Evolutionary conservation across 2,113 vertebrate species (phyloP), one percentile per base, ranked within the genome.

Genomic region (Archilochus colubris): DNA sequence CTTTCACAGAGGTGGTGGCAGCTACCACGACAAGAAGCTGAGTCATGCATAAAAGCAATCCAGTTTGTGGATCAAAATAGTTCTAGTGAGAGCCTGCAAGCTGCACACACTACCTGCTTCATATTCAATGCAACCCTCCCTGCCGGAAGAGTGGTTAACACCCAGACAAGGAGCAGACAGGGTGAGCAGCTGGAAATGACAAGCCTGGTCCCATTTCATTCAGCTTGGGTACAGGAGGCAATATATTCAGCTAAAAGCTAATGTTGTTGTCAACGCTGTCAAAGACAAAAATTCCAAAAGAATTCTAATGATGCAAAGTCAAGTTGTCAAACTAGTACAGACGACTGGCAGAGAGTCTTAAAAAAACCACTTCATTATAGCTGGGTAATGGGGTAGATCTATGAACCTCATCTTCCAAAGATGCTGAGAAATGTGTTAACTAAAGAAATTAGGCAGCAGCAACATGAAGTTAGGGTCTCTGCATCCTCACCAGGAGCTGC

Each of bases 261-360:
- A 58, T 38, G 50, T 28, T 81, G 40, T 53, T 82, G 54, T 72
- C 87, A 87, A 9, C 0, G 0, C 59, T 51, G 66, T 68, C 74
- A 55, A 79, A 82, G 62, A 61, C 22, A 76, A 81, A 48, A 82
- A 91, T 38, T 92, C 66, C 51, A 31, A 69, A 79, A 73, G 3
- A 79, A 91, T 80, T 82, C 25, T 58, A 82, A 80, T 51, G 19
- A 31, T 72, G 72, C 83, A 96, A 94, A 94, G 66, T 96, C 73
- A 70, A 86, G 73, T 93, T 94, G 91, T 85, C 89, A 96, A 95
- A 87, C 97, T 94, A 91, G 80, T 95, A 95, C 95, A 59, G 64
- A 40, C 50, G 53, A 91, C 95, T 96, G 84, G 75, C 96, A 96
- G 91, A 89, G 62, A 94, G 75, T 91, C 80, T 93, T 82, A 38